Base-by-base conservation (phyloP, 2,797 vertebrate species). In the Chiroxiphia lanceolata region DNA sequence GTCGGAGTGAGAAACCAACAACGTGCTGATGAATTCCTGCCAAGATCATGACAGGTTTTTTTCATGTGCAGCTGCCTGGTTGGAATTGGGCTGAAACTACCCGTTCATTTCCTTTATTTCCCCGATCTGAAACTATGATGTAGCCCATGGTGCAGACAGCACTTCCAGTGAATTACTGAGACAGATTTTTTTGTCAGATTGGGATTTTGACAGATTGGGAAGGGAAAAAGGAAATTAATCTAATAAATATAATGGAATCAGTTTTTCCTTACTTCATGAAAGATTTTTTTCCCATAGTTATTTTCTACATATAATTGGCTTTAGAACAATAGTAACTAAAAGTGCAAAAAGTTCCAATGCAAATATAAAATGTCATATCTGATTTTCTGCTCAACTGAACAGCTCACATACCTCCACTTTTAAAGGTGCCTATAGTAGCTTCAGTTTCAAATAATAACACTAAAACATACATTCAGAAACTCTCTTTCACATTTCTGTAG, bases 301-400 rank as follows among this genome's bases (percentile, higher is more conserved):
- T 38, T 92, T 87, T 84, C 50, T 90, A 45, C 48, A 33, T 70
- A 29, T 64, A 83, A 83, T 57, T 63, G 11, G 36, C 53, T 94
- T 91, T 92, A 42, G 61, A 87, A 83, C 48, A 93, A 85, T 50
- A 89, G 61, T 48, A 67, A 67, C 59, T 69, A 83, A 89, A 92
- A 83, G 34, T 11, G 13, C 6, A 83, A 54, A 51, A 36, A 85
- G 76, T 82, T 83, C 44, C 47, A 83, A 65, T 71, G 56, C 31
- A 82, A 76, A 82, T 84, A 70, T 94, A 48, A 88, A 74, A 85
- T 69, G 14, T 67, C 50, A 4, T 64, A 45, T 61, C 60, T 85
- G 71, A 87, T 94, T 87, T 93, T 92, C 57, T 80, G 64, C 64
- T 89, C 70, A 53, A n/a, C 78, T 38, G 19, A 51, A 31, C 15